Conservation (phyloP, 2,113 vertebrate species). For the Crotalus viridis region DNA sequence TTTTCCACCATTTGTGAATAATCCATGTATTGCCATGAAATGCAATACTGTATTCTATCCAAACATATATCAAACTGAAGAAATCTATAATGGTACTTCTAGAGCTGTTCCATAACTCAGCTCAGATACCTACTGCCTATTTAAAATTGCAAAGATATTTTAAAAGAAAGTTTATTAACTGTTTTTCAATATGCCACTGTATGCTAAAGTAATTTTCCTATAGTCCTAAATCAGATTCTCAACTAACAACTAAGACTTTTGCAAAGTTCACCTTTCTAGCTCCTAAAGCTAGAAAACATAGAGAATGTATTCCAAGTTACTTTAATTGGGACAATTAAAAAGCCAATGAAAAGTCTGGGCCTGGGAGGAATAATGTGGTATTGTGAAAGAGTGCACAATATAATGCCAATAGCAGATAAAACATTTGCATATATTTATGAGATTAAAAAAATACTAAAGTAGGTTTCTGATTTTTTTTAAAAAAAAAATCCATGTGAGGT, state of each 20-base stretch:
- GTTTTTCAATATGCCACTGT: not conserved
- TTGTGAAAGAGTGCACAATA: not conserved
- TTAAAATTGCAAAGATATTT: not conserved
- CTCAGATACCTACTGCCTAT: not conserved
- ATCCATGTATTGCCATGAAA: not conserved
- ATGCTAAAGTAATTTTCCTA: not conserved
- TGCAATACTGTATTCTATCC: not conserved
- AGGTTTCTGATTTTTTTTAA: not conserved
- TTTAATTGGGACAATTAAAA: not conserved
- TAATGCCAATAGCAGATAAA: not conserved
- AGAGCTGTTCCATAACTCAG: accelerated
- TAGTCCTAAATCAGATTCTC: not conserved
- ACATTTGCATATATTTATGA: not conserved
- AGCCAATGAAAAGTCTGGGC: not conserved
- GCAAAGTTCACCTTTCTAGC: not conserved
- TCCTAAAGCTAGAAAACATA: accelerated
- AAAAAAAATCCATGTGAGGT: not conserved
- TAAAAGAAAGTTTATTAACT: constrained; percentile 6
- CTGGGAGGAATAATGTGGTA: not conserved
- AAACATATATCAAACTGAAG: not conserved
- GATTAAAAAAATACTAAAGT: not conserved
- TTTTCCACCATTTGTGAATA: not conserved
- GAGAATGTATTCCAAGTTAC: not conserved
- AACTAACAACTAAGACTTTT: not conserved
- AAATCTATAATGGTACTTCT: not conserved